Percentiles rank a stretch among this genome's conserved stretches.
Evolutionary conservation across 1,140 invertebrate genomes (phyloP).

Genomic region (Ridgeia piscesae): DNA sequence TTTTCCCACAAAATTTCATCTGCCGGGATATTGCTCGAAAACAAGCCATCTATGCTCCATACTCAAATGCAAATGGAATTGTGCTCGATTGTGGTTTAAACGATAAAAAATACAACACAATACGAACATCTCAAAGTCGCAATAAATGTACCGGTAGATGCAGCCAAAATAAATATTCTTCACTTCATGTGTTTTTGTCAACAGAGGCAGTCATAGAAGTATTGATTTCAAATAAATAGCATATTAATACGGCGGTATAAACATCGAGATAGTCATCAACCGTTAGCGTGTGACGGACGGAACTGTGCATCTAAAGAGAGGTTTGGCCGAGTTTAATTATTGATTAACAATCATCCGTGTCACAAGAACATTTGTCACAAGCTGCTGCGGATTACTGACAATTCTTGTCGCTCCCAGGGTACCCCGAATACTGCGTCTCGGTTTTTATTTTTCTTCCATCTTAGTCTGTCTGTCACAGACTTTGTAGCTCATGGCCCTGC

Average conservation of each 20-base stretch:
- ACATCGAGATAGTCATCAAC: neutral
- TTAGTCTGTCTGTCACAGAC: too few species aligned
- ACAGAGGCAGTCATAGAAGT: neutral
- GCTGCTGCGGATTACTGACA: too few species aligned
- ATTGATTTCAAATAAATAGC: neutral
- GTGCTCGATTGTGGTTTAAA: neutral
- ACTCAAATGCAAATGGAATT: neutral
- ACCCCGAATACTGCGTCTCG: too few species aligned
- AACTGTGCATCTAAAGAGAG: neutral
- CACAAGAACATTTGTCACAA: neutral
- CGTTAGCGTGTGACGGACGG: neutral
- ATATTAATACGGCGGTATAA: neutral
- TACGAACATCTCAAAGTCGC: neutral
- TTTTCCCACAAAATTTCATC: neutral
- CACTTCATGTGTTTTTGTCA: neutral
- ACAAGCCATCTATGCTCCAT: neutral
- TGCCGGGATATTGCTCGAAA: neutral
- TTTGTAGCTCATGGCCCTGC: too few species aligned
- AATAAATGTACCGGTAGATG: neutral
- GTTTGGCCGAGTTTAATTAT: neutral
- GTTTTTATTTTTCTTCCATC: too few species aligned
- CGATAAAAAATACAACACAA: too few species aligned
- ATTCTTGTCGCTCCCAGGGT: too few species aligned
- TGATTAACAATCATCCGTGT: neutral
- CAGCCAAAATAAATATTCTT: neutral